These are phyloP conservation scores for Ispidina lecontei DNA, from an alignment of 2,797 vertebrate genomes.

Conservation along the genomic window DNA sequence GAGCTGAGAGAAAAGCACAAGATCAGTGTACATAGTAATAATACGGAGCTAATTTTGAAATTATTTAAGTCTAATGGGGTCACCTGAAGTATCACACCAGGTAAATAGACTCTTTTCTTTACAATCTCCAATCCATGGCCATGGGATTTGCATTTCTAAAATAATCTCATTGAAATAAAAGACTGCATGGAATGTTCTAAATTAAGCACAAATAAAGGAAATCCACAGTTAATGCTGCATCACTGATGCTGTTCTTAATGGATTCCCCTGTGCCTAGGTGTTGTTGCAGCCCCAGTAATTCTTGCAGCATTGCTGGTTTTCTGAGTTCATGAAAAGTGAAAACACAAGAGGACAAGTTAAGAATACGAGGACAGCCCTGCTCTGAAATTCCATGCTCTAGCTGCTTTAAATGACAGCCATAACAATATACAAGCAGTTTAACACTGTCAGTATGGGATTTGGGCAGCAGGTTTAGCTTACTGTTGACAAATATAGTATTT, in stretches of 20 bases:
- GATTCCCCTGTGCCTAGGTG: not conserved
- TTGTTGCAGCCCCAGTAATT: not conserved
- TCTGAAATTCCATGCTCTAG: conserved; percentile 20
- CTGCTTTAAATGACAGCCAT: conserved; percentile 28
- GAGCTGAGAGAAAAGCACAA: not conserved
- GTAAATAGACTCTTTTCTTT: not conserved
- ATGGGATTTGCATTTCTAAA: not conserved
- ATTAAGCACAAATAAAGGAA: conserved; percentile 13
- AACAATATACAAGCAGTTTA: conserved; percentile 45
- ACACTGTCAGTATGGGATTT: conserved; percentile 39
- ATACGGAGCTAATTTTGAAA: not conserved
- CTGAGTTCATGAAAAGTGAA: conserved; percentile 1
- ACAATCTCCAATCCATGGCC: not conserved
- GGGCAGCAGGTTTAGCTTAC: conserved; percentile 41
- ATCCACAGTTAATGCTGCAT: not conserved
- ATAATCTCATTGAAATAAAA: not conserved
- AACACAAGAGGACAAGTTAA: conserved; percentile 1
- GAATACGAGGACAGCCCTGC: not conserved
- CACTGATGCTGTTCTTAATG: not conserved
- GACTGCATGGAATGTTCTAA: not conserved
- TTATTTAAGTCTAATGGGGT: not conserved
- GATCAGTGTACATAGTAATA: not conserved
- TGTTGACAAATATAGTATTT: conserved; percentile 63
- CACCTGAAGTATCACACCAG: not conserved
- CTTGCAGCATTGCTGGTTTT: not conserved